phyloP scores from a whole-genome alignment of 2,888 invertebrate species.

The Brachylomia viminalis region DNA sequence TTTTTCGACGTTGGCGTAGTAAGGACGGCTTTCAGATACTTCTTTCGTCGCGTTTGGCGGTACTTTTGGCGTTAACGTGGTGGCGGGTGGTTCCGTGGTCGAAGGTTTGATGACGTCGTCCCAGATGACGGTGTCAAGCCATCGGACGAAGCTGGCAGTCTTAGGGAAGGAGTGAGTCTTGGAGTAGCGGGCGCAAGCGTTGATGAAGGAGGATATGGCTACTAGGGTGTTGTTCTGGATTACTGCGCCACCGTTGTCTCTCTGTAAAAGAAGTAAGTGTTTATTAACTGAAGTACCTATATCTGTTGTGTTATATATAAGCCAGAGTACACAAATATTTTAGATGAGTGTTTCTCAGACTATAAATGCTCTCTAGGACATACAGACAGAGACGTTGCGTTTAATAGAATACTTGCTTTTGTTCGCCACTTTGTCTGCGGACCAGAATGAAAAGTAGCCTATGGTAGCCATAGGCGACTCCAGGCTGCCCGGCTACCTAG shows the following conservation, averaged over 20 bases:
- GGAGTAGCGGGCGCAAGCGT: conserved; percentile 84
- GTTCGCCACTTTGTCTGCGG: too few relatives aligned
- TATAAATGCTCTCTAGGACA: neutral
- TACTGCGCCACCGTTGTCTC: conserved; percentile 86
- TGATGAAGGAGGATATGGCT: conserved; percentile 80
- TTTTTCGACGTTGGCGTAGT: conserved; percentile 75
- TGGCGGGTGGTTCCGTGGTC: conserved; percentile 53
- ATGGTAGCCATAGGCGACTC: too few relatives aligned
- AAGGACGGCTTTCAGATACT: conserved; percentile 51
- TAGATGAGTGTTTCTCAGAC: neutral
- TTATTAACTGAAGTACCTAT: neutral
- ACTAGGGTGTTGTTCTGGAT: conserved; percentile 85
- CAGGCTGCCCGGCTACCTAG: neutral
- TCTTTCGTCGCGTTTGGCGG: conserved; percentile 67
- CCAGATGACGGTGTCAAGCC: conserved; percentile 86
- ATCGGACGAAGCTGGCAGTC: conserved; percentile 79
- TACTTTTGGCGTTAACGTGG: conserved; percentile 49
- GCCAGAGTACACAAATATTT: too few relatives aligned
- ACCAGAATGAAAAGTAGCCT: neutral
- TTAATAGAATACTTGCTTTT: neutral
- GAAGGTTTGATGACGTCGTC: conserved; percentile 82
- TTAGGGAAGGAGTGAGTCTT: conserved; percentile 86
- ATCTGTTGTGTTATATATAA: too few relatives aligned
- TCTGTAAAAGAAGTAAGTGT: conserved; percentile 72
- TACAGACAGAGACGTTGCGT: neutral